Percentiles rank a stretch among this genome's conserved stretches.
phyloP scores from a whole-genome alignment of 2,113 vertebrate species.

The Ptyas mucosa region DNA sequence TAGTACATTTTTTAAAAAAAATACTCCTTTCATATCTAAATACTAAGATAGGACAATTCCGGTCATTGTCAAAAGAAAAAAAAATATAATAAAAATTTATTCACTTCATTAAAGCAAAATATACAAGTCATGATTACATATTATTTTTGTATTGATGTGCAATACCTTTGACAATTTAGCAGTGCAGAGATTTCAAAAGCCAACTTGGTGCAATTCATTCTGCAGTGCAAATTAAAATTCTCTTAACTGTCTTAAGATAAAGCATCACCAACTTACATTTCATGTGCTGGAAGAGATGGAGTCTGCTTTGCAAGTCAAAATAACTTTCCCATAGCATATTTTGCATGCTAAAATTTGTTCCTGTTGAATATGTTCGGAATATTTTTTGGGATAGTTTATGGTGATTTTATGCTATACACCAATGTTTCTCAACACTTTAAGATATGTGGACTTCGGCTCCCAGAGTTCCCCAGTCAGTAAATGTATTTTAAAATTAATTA shows the following conservation, averaged over 20 bases:
- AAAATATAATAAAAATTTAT: constrained; percentile 11
- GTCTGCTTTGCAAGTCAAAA: constrained; percentile 61
- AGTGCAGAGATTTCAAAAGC: constrained; percentile 45
- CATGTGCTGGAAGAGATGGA: constrained; percentile 38
- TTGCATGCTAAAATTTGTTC: constrained; percentile 47
- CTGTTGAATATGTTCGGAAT: constrained; percentile 45
- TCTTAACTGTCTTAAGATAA: constrained; percentile 41
- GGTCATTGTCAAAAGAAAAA: constrained; percentile 8
- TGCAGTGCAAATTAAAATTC: constrained; percentile 57
- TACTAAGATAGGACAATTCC: neutral
- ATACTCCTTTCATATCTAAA: neutral
- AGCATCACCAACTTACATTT: constrained; percentile 54
- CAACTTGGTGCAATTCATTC: constrained; percentile 40
- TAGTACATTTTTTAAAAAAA: constrained; percentile 15
- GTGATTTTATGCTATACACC: constrained; percentile 18
- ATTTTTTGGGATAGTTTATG: constrained; percentile 39
- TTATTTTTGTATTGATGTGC: constrained; percentile 33
- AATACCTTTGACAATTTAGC: constrained; percentile 52
- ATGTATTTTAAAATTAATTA: neutral
- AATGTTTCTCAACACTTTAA: neutral
- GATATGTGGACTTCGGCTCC: neutral
- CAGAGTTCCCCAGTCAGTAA: neutral
- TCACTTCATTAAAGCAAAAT: constrained; percentile 52
- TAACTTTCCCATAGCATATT: constrained; percentile 46
- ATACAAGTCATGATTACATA: constrained; percentile 38